Evolutionary conservation across 2,888 invertebrate species (phyloP), one percentile per base, ranked within the genome.

Genomic region (Clunio marinus): DNA sequence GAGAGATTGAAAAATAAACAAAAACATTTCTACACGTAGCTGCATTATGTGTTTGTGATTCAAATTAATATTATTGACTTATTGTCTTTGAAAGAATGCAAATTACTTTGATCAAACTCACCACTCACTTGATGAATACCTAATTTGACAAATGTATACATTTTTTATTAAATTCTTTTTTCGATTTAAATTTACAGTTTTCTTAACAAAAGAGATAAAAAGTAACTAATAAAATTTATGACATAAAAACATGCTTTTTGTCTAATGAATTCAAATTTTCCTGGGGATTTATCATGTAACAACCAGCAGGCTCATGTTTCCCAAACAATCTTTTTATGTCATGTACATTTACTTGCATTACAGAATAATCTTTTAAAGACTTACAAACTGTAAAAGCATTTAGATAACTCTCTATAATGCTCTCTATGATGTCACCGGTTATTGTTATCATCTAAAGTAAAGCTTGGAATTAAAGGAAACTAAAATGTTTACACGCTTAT

Each of bases 351-450:
- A n/a, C n/a, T n/a, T n/a, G n/a, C n/a, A n/a, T n/a, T n/a, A n/a
- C n/a, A n/a, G n/a, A n/a, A n/a, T n/a, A n/a, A n/a, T n/a, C n/a
- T n/a, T n/a, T n/a, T n/a, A n/a, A n/a, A n/a, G n/a, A n/a, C n/a
- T n/a, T n/a, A n/a, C n/a, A n/a, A n/a, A n/a, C n/a, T n/a, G n/a
- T n/a, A n/a, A n/a, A n/a, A n/a, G n/a, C n/a, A n/a, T n/a, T 32
- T 51, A 17, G 51, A 51, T 2, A 41, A n/a, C 15, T 41, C n/a
- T n/a, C n/a, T n/a, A n/a, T n/a, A n/a, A n/a, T n/a, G n/a, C n/a
- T n/a, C n/a, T n/a, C 22, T 22, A 51, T 51, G 51, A 51, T 51
- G 51, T 51, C 51, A 51, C 51, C 51, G 22, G 51, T 51, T 51
- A 22, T 51, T 51, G 51, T 51, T 51, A 51, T 51, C 51, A 41